phyloP scores from a whole-genome alignment of 2,797 vertebrate species.

The Notamacropus eugenii region DNA sequence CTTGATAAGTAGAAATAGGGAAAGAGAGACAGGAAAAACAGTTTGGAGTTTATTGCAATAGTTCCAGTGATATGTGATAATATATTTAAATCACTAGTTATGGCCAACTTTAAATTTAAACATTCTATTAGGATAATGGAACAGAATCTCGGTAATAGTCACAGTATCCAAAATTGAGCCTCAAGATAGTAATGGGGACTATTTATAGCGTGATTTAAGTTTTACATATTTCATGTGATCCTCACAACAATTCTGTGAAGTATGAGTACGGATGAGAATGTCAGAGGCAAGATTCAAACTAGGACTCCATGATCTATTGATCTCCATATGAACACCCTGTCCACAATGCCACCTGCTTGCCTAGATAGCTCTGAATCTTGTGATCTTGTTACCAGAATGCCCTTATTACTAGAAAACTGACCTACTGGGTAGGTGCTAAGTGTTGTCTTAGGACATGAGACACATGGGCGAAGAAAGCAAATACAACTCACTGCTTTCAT shows the following conservation, averaged over 20 bases:
- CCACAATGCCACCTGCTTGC: neutral
- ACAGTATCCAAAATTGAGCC: neutral
- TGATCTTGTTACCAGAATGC: neutral
- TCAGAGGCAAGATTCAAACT: neutral
- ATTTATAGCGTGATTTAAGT: neutral
- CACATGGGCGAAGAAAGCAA: neutral
- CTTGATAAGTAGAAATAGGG: neutral
- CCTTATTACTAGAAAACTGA: neutral
- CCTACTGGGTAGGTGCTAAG: neutral
- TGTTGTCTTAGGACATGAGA: neutral
- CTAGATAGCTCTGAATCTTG: neutral
- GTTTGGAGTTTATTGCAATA: neutral
- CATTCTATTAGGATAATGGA: neutral
- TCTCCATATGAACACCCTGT: neutral
- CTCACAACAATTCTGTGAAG: neutral
- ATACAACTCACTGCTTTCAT: neutral
- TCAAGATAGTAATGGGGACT: neutral
- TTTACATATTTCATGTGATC: neutral
- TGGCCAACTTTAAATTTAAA: neutral
- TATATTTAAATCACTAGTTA: neutral
- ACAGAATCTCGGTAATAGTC: neutral
- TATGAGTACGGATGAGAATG: neutral
- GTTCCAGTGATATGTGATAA: neutral
- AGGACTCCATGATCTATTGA: neutral
- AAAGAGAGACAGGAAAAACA: neutral